These are phyloP conservation scores for Amphipyra berbera DNA, from an alignment of 2,888 invertebrate genomes.

Conservation along the genomic window DNA sequence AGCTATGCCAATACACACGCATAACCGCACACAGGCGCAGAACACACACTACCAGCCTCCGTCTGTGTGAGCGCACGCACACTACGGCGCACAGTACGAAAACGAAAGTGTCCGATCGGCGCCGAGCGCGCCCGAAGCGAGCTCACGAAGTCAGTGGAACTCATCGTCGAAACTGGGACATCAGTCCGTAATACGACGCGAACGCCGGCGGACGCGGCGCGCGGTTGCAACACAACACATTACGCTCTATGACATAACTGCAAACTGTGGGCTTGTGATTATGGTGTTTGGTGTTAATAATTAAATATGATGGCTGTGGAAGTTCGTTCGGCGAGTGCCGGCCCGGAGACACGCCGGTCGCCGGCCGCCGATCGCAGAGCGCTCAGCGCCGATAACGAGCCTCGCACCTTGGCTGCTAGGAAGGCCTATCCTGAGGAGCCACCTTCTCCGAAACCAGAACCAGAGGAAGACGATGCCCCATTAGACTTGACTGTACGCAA, in stretches of 20 bases:
- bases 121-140: conserved; percentile 88
- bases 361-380: conserved; percentile 76
- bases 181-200: conserved; percentile 90
- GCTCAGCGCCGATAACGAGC: conserved; percentile 80
- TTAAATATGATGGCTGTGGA: conserved; percentile 89
- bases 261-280: conserved; percentile 79
- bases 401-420: conserved; percentile 86
- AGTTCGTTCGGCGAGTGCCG: conserved; percentile 84
- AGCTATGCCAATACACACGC: conserved; percentile 71
- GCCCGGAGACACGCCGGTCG: conserved; percentile 72
- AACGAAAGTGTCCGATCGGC: conserved; percentile 88
- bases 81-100: conserved; percentile 79
- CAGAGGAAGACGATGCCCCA: conserved; percentile 91
- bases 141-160: conserved; percentile 90
- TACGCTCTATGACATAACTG: conserved; percentile 88
- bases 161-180: conserved; percentile 91
- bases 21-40: conserved; percentile 59
- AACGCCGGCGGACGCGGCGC: conserved; percentile 84
- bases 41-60: conserved; percentile 37
- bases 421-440: conserved; percentile 85
- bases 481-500: conserved; percentile 93
- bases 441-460: conserved; percentile 63
- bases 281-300: conserved; percentile 83
- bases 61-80: conserved; percentile 57
- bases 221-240: conserved; percentile 72